phyloP scores from a whole-genome alignment of 2,797 vertebrate species.

The Choloepus didactylus region DNA sequence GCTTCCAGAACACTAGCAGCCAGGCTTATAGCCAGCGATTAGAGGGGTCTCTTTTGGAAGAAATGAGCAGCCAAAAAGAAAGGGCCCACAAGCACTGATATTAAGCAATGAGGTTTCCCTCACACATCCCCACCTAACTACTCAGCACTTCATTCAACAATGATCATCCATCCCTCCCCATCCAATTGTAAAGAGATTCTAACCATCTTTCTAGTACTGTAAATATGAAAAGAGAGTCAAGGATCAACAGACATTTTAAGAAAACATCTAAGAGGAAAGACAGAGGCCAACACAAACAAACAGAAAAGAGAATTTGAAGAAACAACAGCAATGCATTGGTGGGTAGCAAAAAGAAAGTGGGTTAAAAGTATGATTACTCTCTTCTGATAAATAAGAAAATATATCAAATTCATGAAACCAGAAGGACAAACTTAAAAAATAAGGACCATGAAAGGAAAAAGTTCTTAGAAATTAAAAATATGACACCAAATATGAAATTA shows the following conservation, averaged over 20 bases:
- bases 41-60: not conserved
- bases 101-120: not conserved
- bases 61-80: not conserved
- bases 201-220: not conserved
- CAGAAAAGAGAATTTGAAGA: not conserved
- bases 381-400: not conserved
- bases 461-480: not conserved
- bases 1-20: not conserved
- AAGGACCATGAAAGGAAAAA: not conserved
- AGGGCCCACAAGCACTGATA: not conserved
- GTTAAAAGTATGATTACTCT: not conserved
- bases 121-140: not conserved
- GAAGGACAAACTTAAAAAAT: slow-evolving; percentile 3
- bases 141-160: not conserved
- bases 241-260: not conserved
- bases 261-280: not conserved
- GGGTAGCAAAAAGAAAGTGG: not conserved
- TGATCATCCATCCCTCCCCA: too few relatives aligned
- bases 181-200: not conserved
- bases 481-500: not conserved
- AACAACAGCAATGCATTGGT: not conserved
- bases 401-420: not conserved
- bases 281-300: not conserved
- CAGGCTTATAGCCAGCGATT: not conserved
- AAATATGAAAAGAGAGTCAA: not conserved